phyloP scores from a whole-genome alignment of 2,888 invertebrate genomes.

The Rhamnusium bicolor region DNA sequence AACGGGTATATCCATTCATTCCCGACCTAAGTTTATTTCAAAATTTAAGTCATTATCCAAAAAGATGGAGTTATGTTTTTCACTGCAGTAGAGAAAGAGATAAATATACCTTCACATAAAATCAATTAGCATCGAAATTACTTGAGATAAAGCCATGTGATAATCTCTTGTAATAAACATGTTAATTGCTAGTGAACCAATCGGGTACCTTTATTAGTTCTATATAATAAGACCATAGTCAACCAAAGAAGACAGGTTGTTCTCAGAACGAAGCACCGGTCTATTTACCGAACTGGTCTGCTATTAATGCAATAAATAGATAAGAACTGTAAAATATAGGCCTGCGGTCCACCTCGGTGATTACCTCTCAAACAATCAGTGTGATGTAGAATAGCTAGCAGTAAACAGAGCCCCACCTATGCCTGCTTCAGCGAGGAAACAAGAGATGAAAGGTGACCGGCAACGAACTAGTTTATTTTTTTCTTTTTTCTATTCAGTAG shows the following conservation, averaged over 20 bases:
- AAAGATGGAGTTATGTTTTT: neutral
- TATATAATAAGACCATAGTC: slow-evolving; percentile 63
- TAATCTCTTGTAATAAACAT: slow-evolving; percentile 70
- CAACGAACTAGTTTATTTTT: slow-evolving; percentile 51
- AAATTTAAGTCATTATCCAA: neutral
- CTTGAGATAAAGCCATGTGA: slow-evolving; percentile 68
- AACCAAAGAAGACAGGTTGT: slow-evolving; percentile 39
- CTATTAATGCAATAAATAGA: slow-evolving; percentile 66
- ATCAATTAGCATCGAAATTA: slow-evolving; percentile 69
- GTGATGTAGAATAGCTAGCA: slow-evolving; percentile 32
- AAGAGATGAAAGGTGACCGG: slow-evolving; percentile 32
- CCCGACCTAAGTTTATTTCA: neutral
- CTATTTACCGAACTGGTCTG: slow-evolving; percentile 48
- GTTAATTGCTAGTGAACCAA: slow-evolving; percentile 69
- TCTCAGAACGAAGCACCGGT: neutral
- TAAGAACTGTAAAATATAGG: slow-evolving; percentile 67
- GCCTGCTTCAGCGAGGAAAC: slow-evolving; percentile 9
- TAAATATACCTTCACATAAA: slow-evolving; percentile 60
- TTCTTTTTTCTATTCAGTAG: slow-evolving; percentile 47
- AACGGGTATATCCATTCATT: slow-evolving; percentile 4
- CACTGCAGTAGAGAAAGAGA: slow-evolving; percentile 3
- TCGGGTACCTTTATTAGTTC: slow-evolving; percentile 67
- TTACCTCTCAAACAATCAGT: slow-evolving; percentile 61
- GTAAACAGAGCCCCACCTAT: slow-evolving; percentile 1
- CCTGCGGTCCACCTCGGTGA: slow-evolving; percentile 60